Percentiles rank a stretch among this genome's conserved stretches.
phyloP scores from a whole-genome alignment of 2,113 vertebrate species.

The Callipepla squamata region DNA sequence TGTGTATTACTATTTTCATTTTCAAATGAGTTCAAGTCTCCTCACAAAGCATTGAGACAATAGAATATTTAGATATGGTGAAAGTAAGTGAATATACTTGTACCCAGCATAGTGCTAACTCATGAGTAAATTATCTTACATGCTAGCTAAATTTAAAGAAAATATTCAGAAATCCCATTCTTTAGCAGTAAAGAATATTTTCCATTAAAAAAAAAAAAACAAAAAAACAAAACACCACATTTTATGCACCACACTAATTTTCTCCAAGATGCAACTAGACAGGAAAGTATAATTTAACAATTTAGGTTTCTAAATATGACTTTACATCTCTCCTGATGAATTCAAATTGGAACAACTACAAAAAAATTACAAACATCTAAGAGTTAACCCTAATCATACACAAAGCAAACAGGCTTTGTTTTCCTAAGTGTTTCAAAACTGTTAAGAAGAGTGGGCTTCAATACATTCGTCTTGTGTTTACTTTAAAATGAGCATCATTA shows the following conservation, averaged over 20 bases:
- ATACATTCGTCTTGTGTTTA: slow-evolving; percentile 14
- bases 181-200: not conserved
- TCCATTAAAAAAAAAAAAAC: not conserved
- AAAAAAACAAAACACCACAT: not conserved
- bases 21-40: not conserved
- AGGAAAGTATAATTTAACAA: not conserved
- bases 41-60: not conserved
- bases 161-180: not conserved
- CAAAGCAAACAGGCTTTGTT: not conserved
- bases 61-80: not conserved
- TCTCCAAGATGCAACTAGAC: not conserved
- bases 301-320: not conserved
- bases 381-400: not conserved
- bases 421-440: slow-evolving; percentile 35
- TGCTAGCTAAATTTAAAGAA: not conserved
- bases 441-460: not conserved
- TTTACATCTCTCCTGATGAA: not conserved
- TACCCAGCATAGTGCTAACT: not conserved
- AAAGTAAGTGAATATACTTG: not conserved
- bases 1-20: not conserved
- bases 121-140: not conserved
- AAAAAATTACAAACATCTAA: not conserved
- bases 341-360: not conserved
- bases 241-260: not conserved
- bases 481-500: slow-evolving; percentile 15